Base-by-base conservation (phyloP, 2,888 invertebrate species). In the Drosophila neonasuta region DNA sequence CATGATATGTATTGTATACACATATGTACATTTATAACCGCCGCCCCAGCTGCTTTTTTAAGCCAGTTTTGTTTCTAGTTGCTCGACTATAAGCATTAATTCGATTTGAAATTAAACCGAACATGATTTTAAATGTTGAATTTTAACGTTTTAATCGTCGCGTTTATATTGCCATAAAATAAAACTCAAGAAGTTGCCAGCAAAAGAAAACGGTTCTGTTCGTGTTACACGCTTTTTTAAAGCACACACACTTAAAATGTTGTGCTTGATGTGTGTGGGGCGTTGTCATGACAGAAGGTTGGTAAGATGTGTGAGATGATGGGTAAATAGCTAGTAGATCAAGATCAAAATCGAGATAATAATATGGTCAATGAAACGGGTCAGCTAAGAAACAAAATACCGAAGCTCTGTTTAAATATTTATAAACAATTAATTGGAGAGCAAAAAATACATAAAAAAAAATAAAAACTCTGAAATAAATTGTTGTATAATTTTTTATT, bases 81-180 rank as follows among this genome's bases (percentile, higher is more conserved):
- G 58, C 51, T 58, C 63, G 66, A 58, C 61, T 66, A 48, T 48
- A 67, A 51, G 60, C 83, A 80, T 85, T 80, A 78, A 83, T 77
- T 71, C 71, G 80, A 73, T 73, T 77, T 73, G 71, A 86, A 86
- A 84, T 86, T 81, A 84, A 84, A 76, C 81, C 78, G 70, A 81
- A 88, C 87, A 88, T 80, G 88, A 79, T 88, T 87, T 88, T 88
- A 80, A 86, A 87, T 86, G 87, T 84, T 75, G 79, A 60, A 79
- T 88, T 82, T 83, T 86, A 78, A 83, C 80, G 82, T 79, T 87
- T 86, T 88, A 88, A 88, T 88, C 78, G 86, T 75, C 74, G 76
- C 86, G 78, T 81, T 85, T 84, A 86, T 83, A 84, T 80, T 76
- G 81, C 86, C 72, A 84, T 83, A 84, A 81, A 85, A 85, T 52